phyloP scores from a whole-genome alignment of 2,888 invertebrate genomes.

The Chrysodeixis includens region DNA sequence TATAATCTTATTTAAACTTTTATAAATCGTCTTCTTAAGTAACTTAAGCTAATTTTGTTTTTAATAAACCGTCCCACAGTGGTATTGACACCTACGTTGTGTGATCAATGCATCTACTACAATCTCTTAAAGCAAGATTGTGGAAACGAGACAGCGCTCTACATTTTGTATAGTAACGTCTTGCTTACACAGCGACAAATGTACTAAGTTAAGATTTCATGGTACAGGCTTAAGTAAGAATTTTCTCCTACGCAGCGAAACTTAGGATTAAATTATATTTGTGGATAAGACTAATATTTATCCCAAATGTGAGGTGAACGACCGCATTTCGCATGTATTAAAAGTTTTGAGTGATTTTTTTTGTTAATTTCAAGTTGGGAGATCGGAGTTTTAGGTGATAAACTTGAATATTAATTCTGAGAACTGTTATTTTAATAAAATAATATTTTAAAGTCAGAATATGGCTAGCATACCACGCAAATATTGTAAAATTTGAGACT shows the following conservation, averaged over 20 bases:
- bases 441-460: too few relatives aligned
- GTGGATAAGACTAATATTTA: not conserved
- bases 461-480: too few relatives aligned
- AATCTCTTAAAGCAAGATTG: too few relatives aligned
- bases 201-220: too few relatives aligned
- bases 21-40: not conserved
- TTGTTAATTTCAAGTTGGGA: not conserved
- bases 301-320: not conserved
- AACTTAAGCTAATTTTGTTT: not conserved
- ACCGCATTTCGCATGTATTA: not conserved
- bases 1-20: too few relatives aligned
- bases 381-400: not conserved
- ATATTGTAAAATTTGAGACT: too few relatives aligned
- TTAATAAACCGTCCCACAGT: conserved; percentile 1
- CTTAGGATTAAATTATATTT: not conserved
- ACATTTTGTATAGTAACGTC: too few relatives aligned
- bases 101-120: not conserved
- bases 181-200: too few relatives aligned
- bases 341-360: not conserved
- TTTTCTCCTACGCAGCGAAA: not conserved
- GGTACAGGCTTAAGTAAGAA: not conserved
- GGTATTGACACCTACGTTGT: not conserved
- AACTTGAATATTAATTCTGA: too few relatives aligned
- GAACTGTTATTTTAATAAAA: too few relatives aligned
- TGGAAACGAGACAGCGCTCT: too few relatives aligned